Evolutionary conservation across 2,888 invertebrate species (phyloP).

Genomic region (Carcina quercana): DNA sequence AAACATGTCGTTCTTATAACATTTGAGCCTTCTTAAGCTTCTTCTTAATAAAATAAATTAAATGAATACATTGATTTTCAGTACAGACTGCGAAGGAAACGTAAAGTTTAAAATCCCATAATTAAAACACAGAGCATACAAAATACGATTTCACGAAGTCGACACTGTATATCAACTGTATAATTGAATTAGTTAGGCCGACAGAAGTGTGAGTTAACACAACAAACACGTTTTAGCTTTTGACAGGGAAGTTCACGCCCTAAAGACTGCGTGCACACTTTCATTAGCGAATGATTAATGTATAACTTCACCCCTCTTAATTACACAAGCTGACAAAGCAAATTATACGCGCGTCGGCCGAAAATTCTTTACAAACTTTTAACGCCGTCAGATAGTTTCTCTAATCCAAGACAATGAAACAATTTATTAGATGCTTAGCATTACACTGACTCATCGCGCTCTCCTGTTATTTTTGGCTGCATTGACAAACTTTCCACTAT

Average conservation of each 20-base stretch:
- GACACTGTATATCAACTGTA: too few relatives aligned
- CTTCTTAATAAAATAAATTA: too few relatives aligned
- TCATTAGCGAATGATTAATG: conserved; percentile 33
- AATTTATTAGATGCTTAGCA: conserved; percentile 20
- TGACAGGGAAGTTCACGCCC: conserved; percentile 31
- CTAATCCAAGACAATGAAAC: conserved; percentile 26
- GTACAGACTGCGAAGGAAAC: too few relatives aligned
- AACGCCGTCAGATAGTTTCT: conserved; percentile 3
- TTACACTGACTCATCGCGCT: conserved; percentile 39
- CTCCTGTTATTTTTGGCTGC: conserved; percentile 35
- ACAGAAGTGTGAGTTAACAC: conserved; percentile 14
- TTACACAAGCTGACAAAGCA: conserved; percentile 3
- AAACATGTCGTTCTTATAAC: too few relatives aligned
- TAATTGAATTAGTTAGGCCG: conserved; percentile 1
- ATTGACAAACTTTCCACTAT: conserved; percentile 31
- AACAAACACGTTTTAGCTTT: conserved; percentile 26
- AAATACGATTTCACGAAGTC: too few relatives aligned
- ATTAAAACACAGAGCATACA: too few relatives aligned
- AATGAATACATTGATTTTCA: too few relatives aligned
- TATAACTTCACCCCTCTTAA: conserved; percentile 16
- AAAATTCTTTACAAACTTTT: conserved; percentile 1
- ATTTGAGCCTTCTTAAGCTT: too few relatives aligned
- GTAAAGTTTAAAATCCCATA: too few relatives aligned
- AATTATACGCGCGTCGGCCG: not conserved
- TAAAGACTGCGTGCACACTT: conserved; percentile 28